Evolutionary conservation across 2,888 invertebrate species (phyloP).

Genomic region (Bellardia bayeri): DNA sequence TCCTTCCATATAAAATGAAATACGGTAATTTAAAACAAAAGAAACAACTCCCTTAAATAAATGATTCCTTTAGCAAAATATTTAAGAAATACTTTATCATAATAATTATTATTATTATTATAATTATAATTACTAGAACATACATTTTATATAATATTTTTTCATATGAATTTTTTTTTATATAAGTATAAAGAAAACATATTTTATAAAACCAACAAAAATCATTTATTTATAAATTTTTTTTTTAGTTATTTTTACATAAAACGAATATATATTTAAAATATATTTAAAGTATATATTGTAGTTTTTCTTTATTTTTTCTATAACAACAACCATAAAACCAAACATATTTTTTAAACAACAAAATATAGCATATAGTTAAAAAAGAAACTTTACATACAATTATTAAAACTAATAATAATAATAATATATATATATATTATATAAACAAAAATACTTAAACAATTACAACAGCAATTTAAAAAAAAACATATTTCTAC

Average conservation of each 20-base stretch:
- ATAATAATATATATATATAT: constrained; percentile 38
- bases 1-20: constrained; percentile 73
- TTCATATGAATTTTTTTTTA: constrained; percentile 77
- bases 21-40: constrained; percentile 71
- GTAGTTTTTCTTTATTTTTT: constrained; percentile 77
- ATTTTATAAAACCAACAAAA: constrained; percentile 56
- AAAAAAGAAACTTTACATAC: constrained; percentile 54
- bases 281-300: constrained; percentile 73
- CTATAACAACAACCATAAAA: constrained; percentile 47
- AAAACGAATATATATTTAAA: constrained; percentile 50
- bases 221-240: constrained; percentile 62
- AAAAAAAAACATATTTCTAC: constrained; percentile 43
- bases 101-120: constrained; percentile 71
- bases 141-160: constrained; percentile 72
- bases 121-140: constrained; percentile 69
- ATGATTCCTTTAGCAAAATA: constrained; percentile 84
- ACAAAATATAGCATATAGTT: constrained; percentile 31
- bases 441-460: constrained; percentile 39
- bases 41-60: constrained; percentile 79
- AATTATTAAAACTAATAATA: constrained; percentile 43
- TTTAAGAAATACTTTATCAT: constrained; percentile 75
- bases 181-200: constrained; percentile 71
- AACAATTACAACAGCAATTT: constrained; percentile 68
- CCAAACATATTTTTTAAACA: constrained; percentile 69
- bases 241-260: constrained; percentile 68